Conservation (phyloP, 1,140 invertebrate genomes). For the Apis laboriosa region DNA sequence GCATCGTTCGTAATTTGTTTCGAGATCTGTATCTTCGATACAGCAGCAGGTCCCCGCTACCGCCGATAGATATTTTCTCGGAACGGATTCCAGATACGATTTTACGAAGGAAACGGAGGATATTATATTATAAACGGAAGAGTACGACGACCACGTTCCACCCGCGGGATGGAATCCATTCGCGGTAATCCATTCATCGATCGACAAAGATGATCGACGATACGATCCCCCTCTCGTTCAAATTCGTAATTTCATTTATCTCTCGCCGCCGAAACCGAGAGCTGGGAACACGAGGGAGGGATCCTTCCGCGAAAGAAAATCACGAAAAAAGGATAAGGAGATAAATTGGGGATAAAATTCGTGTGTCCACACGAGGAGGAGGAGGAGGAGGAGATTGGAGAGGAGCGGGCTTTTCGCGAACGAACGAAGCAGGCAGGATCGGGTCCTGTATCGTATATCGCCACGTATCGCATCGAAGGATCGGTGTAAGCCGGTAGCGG, state of each 20-base stretch:
- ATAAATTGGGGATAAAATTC: conserved; percentile 19
- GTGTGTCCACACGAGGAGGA: background rate
- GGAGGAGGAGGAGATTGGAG: background rate
- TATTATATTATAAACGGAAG: background rate
- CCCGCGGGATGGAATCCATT: no score
- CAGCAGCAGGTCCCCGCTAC: conserved; percentile 67
- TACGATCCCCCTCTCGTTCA: background rate
- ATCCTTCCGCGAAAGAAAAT: no score
- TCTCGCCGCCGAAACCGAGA: background rate
- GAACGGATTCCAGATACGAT: conserved; percentile 21
- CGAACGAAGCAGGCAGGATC: conserved; percentile 45
- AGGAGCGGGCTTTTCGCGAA: conserved; percentile 43
- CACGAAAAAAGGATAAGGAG: no score
- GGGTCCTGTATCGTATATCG: conserved; percentile 75
- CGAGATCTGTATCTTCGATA: conserved; percentile 79
- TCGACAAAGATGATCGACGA: background rate
- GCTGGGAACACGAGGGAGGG: no score
- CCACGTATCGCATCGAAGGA: conserved; percentile 76
- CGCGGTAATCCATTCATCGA: background rate
- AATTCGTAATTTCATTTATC: background rate
- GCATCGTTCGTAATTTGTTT: conserved; percentile 78
- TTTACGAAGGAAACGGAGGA: conserved; percentile 7
- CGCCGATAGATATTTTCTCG: conserved; percentile 53
- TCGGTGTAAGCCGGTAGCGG: conserved; percentile 80
- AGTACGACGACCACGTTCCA: no score